Evolutionary conservation across 2,797 vertebrate species (phyloP).

Genomic region (Megalops cyprinoides): DNA sequence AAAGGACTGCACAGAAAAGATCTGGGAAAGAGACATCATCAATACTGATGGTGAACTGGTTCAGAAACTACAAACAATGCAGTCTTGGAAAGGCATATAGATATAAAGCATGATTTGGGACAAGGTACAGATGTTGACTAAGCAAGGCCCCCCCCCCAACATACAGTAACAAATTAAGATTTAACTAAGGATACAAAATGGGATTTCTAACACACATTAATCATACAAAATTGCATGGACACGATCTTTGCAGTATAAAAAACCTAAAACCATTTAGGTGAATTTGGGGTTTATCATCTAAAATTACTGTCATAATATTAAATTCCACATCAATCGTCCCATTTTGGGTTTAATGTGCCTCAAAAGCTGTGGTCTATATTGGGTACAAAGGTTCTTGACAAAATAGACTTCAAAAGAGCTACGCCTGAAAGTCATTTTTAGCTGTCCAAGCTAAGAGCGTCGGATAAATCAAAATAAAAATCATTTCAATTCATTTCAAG

Average conservation of each 20-base stretch:
- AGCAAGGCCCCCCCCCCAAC: no score
- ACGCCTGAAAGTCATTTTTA: no score
- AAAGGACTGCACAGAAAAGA: constrained; percentile 13
- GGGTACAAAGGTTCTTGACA: no score
- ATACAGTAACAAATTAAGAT: neutral
- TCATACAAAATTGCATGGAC: neutral
- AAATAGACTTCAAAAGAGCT: no score
- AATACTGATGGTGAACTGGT: neutral
- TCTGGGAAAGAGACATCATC: constrained; percentile 26
- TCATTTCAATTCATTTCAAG: no score
- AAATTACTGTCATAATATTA: no score
- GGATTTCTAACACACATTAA: neutral
- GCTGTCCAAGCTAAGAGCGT: no score
- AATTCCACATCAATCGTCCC: no score
- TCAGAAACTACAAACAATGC: neutral
- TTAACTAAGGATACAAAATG: constrained; percentile 30
- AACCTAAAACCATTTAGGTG: neutral
- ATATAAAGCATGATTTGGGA: constrained; percentile 10
- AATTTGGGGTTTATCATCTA: no score
- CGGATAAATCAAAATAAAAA: no score
- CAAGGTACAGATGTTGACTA: neutral
- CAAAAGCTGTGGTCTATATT: no score
- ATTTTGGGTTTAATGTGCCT: no score
- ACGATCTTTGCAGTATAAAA: neutral
- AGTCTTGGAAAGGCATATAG: neutral